Percentiles rank a stretch among this genome's conserved stretches.
Evolutionary conservation across 2,888 invertebrate species (phyloP).

Genomic region (Heliconius sara): DNA sequence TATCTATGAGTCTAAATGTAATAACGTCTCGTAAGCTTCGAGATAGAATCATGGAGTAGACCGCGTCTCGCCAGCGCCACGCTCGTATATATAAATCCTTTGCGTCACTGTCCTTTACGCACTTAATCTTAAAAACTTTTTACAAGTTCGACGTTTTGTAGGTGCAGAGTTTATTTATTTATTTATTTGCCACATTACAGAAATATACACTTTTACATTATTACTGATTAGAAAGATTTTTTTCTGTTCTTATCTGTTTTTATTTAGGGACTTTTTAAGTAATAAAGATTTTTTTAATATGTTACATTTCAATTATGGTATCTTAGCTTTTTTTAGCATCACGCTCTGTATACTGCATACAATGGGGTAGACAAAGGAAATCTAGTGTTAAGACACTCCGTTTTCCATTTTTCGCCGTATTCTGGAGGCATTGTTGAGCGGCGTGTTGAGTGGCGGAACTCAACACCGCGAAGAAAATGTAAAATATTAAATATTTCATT

Average conservation of each 20-base stretch:
- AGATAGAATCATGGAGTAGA: constrained; percentile 52
- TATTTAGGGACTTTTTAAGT: too few species aligned
- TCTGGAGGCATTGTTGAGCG: neutral
- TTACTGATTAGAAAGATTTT: too few species aligned
- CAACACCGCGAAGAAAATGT: neutral
- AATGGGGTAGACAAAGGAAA: neutral
- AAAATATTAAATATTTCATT: too few species aligned
- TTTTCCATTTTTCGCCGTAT: neutral
- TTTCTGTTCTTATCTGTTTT: too few species aligned
- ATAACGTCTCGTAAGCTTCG: constrained; percentile 52
- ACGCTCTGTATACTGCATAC: neutral
- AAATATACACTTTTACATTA: too few species aligned
- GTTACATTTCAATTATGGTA: too few species aligned
- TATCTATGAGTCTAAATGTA: constrained; percentile 54
- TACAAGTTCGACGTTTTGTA: constrained; percentile 53
- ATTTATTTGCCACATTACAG: neutral
- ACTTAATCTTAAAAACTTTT: constrained; percentile 60
- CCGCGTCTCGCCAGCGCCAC: constrained; percentile 57
- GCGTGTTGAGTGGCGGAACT: neutral
- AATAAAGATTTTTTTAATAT: too few species aligned
- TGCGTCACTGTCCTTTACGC: constrained; percentile 59
- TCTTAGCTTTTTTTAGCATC: neutral
- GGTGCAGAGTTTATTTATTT: constrained; percentile 37
- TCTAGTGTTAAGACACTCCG: neutral
- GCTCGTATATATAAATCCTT: constrained; percentile 66